phyloP scores from a whole-genome alignment of 2,797 vertebrate genomes.

The Hirundo rustica region DNA sequence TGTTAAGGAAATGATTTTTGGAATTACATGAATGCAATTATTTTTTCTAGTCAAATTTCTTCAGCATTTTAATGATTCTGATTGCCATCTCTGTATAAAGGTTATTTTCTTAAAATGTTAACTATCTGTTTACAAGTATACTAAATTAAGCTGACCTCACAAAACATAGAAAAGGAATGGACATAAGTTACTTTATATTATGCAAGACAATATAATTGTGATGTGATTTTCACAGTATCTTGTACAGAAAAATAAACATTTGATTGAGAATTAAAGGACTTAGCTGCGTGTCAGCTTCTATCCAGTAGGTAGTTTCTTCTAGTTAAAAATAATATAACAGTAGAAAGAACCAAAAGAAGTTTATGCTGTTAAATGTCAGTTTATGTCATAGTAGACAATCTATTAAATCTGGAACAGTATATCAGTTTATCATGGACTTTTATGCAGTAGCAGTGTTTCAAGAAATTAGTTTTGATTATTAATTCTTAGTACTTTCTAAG shows the following conservation, averaged over 20 bases:
- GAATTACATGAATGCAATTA: not conserved
- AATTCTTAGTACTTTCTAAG: not conserved
- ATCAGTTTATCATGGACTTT: not conserved
- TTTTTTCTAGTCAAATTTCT: not conserved
- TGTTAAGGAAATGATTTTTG: not conserved
- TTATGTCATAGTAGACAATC: not conserved
- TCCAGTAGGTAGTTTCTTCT: not conserved
- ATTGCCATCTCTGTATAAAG: not conserved
- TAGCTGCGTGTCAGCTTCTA: not conserved
- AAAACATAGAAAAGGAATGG: not conserved
- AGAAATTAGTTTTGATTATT: not conserved
- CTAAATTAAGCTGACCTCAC: not conserved
- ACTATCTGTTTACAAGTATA: not conserved
- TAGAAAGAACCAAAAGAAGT: not conserved
- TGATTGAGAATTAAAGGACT: constrained; percentile 10
- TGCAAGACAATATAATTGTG: not conserved
- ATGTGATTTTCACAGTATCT: not conserved
- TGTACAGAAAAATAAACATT: not conserved
- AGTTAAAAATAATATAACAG: not conserved
- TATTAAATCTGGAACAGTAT: not conserved
- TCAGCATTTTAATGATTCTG: not conserved
- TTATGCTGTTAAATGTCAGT: not conserved
- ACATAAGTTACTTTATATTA: not conserved
- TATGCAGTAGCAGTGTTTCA: not conserved
- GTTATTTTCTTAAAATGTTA: not conserved